phyloP scores from a whole-genome alignment of 1,140 invertebrate genomes.

The Leptinotarsa undecemlineata region DNA sequence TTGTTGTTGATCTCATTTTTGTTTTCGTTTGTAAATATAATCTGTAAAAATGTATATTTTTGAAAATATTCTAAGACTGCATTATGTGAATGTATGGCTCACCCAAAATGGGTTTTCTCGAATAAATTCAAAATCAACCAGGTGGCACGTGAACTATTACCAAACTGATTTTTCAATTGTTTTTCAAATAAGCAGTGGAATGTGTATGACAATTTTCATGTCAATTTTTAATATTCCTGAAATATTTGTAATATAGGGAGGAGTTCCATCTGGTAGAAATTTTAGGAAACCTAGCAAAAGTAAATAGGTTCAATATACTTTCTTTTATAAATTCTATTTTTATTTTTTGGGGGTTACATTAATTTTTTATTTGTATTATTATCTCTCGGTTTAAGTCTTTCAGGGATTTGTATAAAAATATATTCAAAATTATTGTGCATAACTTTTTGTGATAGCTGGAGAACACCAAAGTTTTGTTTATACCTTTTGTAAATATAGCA shows the following conservation, averaged over 20 bases:
- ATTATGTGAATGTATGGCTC: neutral
- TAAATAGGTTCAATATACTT: neutral
- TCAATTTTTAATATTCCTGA: no score
- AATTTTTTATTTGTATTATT: constrained; percentile 22
- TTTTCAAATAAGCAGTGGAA: no score
- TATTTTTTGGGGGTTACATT: neutral
- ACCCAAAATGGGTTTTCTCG: neutral
- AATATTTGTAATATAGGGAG: no score
- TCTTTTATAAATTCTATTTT: neutral
- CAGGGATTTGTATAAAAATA: constrained; percentile 38
- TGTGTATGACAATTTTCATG: no score
- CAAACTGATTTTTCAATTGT: no score
- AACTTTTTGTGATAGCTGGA: constrained; percentile 54
- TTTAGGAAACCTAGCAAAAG: neutral
- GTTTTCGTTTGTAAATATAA: neutral
- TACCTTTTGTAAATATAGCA: constrained; percentile 28
- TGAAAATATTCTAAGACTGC: constrained; percentile 3
- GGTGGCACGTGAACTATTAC: no score
- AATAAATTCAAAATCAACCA: neutral
- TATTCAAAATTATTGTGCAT: constrained; percentile 28
- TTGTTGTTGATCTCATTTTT: constrained; percentile 4
- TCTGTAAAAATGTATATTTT: constrained; percentile 1
- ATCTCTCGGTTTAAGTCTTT: constrained; percentile 38
- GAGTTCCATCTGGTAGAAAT: neutral
- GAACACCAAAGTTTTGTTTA: constrained; percentile 50